phyloP scores from a whole-genome alignment of 2,888 invertebrate species.

The Harpalus rufipes region DNA sequence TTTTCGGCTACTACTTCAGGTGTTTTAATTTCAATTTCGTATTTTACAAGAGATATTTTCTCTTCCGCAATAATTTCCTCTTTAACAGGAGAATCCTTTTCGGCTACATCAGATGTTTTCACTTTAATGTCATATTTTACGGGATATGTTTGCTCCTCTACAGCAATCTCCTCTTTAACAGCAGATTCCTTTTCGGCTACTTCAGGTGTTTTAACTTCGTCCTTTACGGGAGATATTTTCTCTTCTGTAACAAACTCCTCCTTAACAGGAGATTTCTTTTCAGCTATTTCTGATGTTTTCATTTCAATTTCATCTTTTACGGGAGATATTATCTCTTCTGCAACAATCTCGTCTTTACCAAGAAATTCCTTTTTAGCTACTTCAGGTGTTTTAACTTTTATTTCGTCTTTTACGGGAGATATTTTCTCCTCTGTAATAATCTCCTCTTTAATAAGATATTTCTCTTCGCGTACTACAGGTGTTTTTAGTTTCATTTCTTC shows the following conservation, averaged over 20 bases:
- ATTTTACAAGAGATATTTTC: background rate
- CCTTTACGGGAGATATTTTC: background rate
- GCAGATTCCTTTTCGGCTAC: background rate
- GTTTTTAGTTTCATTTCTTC: background rate
- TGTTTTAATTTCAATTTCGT: background rate
- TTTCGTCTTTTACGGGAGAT: background rate
- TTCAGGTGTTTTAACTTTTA: constrained; percentile 9
- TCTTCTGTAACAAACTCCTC: background rate
- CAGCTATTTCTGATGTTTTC: background rate
- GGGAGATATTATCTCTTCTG: background rate
- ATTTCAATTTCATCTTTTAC: background rate
- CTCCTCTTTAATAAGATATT: constrained; percentile 9
- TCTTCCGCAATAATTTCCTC: background rate
- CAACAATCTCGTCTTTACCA: background rate
- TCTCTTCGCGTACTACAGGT: background rate
- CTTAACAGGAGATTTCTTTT: background rate
- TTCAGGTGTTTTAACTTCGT: background rate
- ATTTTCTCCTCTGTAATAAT: background rate
- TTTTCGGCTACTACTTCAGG: background rate
- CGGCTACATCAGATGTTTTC: background rate
- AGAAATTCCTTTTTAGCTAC: background rate
- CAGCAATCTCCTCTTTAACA: background rate
- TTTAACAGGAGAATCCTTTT: background rate
- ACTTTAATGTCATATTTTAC: background rate
- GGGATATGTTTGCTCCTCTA: background rate